Conservation (phyloP, 2,113 vertebrate species). For the Hyperopisus bebe region DNA sequence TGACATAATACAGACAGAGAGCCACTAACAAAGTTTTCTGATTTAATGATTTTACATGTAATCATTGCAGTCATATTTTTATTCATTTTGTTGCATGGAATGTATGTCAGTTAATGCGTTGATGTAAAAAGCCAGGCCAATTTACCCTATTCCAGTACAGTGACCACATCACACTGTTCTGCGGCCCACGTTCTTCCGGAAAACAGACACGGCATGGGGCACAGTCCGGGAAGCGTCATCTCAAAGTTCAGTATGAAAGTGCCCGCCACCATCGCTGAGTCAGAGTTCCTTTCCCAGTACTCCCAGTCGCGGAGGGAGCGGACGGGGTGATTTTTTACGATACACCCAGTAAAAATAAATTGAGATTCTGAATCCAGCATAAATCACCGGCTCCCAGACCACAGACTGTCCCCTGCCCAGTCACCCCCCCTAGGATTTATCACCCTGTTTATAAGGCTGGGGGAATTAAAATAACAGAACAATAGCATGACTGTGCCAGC, state of each 20-base stretch:
- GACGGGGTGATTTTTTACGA: slow-evolving; percentile 7
- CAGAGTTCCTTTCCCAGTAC: neutral
- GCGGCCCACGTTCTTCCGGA: too few species aligned
- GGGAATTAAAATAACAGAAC: slow-evolving; percentile 41
- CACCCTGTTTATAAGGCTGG: slow-evolving; percentile 27
- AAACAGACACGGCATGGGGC: neutral
- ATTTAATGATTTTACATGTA: neutral
- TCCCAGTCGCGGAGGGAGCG: neutral
- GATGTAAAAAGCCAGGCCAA: neutral
- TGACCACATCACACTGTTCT: neutral
- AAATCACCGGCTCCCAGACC: neutral
- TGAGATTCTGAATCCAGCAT: neutral
- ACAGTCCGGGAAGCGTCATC: neutral
- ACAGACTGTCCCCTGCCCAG: neutral
- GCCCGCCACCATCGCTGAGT: neutral
- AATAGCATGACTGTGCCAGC: slow-evolving; percentile 7
- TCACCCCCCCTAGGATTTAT: slow-evolving; percentile 6
- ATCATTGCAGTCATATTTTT: neutral
- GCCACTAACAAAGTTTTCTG: neutral
- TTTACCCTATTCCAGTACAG: neutral
- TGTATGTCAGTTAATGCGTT: neutral
- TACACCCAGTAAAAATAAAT: slow-evolving; percentile 15
- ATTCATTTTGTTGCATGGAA: neutral
- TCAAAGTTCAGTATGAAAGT: neutral
- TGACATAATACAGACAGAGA: neutral